Evolutionary conservation across 2,113 vertebrate species (phyloP).

Genomic region (Grammomys dolichurus): DNA sequence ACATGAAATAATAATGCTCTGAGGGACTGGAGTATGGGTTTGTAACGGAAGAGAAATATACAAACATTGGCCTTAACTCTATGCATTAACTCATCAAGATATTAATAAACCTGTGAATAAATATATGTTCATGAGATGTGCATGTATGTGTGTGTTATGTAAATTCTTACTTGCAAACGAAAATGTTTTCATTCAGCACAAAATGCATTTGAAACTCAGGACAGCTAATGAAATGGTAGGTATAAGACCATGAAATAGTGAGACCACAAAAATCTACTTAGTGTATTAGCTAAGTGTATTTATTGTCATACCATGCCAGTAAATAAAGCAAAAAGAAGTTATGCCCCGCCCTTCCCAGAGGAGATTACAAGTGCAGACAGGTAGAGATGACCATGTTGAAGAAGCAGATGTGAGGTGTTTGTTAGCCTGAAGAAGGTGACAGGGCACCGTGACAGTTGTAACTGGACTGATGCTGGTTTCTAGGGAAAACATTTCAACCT

Average conservation of each 20-base stretch:
- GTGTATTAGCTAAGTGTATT: slow-evolving; percentile 39
- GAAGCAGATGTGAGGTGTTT: neutral
- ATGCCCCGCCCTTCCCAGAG: slow-evolving; percentile 11
- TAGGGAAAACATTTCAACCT: slow-evolving; percentile 43
- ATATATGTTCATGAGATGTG: slow-evolving; percentile 65
- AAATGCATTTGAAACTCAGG: slow-evolving; percentile 74
- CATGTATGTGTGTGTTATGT: slow-evolving; percentile 29
- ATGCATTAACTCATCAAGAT: slow-evolving; percentile 63
- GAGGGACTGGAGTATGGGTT: slow-evolving; percentile 41
- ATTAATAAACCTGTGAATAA: slow-evolving; percentile 74
- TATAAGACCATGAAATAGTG: neutral
- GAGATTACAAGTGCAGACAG: slow-evolving; percentile 8
- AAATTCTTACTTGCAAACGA: slow-evolving; percentile 62
- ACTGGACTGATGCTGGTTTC: slow-evolving; percentile 26
- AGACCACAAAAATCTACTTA: slow-evolving; percentile 43
- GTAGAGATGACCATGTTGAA: neutral
- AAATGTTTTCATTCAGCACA: slow-evolving; percentile 73
- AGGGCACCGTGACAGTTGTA: neutral
- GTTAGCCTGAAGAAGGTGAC: neutral
- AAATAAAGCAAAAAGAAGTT: slow-evolving; percentile 56
- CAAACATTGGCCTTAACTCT: slow-evolving; percentile 71
- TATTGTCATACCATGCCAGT: slow-evolving; percentile 55
- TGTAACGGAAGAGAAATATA: slow-evolving; percentile 61
- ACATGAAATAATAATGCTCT: slow-evolving; percentile 54
- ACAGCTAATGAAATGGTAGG: slow-evolving; percentile 61